Percentiles rank a stretch among this genome's conserved stretches.
These are phyloP conservation scores for Myotis planiceps DNA, from an alignment of 2,797 vertebrate genomes.

Conservation along the genomic window DNA sequence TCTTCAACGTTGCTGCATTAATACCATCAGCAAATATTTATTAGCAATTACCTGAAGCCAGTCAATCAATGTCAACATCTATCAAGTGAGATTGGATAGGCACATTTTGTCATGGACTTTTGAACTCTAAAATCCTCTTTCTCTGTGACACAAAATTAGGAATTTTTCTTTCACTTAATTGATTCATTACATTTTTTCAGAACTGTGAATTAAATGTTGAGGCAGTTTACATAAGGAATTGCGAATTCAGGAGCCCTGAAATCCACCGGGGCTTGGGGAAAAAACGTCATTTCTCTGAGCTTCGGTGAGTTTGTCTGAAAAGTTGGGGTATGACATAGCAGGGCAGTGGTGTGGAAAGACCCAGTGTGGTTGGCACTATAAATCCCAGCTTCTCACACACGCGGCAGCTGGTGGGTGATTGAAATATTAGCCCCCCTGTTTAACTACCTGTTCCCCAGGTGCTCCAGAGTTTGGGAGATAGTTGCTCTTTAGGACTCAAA, in stretches of 20 bases:
- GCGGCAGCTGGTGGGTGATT: neutral
- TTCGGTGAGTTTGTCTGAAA: neutral
- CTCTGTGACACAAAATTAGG: conserved; percentile 19
- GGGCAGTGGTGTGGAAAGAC: accelerated
- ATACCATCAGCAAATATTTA: conserved; percentile 48
- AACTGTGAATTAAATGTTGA: neutral
- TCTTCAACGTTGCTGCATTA: neutral
- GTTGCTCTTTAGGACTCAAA: neutral
- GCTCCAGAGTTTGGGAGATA: neutral
- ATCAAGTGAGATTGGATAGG: conserved; percentile 12
- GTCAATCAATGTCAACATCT: conserved; percentile 48
- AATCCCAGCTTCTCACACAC: neutral
- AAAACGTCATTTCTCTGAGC: neutral
- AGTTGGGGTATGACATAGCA: neutral
- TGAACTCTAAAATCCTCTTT: neutral
- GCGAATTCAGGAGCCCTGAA: neutral
- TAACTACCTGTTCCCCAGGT: neutral
- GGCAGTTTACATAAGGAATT: neutral
- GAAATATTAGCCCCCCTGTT: neutral
- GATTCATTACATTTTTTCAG: neutral
- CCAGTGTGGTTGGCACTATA: accelerated
- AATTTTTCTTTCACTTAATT: neutral
- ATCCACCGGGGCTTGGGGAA: neutral
- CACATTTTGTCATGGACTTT: neutral
- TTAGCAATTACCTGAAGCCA: neutral